Evolutionary conservation across 92 coral and sea anemone genomes (phyloP).

Genomic region (Bergia puertoricense): DNA sequence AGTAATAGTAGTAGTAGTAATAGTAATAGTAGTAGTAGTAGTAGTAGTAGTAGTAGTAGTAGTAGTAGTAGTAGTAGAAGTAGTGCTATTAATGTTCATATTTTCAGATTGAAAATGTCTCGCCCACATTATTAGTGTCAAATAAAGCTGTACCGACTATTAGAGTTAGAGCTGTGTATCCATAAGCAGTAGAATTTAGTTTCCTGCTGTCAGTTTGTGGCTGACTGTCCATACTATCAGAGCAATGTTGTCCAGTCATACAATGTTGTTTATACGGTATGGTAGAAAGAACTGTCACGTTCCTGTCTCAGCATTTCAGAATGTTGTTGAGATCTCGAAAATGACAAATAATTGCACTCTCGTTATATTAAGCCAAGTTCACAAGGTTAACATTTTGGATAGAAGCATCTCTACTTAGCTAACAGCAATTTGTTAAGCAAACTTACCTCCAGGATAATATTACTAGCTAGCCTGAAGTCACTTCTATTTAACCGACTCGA

Average conservation of each 20-base stretch:
- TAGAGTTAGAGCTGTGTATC: background rate
- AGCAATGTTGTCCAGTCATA: conserved; percentile 45
- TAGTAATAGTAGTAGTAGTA: too few relatives aligned
- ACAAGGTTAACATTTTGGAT: background rate
- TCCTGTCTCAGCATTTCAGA: conserved; percentile 35
- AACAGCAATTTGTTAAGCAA: background rate
- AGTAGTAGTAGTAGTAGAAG: too few relatives aligned
- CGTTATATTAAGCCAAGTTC: background rate
- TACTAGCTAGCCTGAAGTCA: too few relatives aligned
- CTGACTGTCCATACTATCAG: conserved; percentile 48
- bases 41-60: too few relatives aligned
- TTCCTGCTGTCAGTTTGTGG: background rate
- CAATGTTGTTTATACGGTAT: conserved; percentile 61
- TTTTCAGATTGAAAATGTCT: too few relatives aligned
- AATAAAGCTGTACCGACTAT: background rate
- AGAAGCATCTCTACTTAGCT: background rate
- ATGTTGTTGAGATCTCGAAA: conserved; percentile 34
- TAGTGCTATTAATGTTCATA: too few relatives aligned
- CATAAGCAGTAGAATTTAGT: background rate
- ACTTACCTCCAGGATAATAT: too few relatives aligned
- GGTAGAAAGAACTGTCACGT: conserved; percentile 50
- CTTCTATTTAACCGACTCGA: too few relatives aligned
- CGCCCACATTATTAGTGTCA: background rate
- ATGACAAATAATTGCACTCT: conserved; percentile 14
- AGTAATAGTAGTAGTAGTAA: too few relatives aligned